Conservation (phyloP, 2,797 vertebrate genomes). For the Gallinago nigripennis region DNA sequence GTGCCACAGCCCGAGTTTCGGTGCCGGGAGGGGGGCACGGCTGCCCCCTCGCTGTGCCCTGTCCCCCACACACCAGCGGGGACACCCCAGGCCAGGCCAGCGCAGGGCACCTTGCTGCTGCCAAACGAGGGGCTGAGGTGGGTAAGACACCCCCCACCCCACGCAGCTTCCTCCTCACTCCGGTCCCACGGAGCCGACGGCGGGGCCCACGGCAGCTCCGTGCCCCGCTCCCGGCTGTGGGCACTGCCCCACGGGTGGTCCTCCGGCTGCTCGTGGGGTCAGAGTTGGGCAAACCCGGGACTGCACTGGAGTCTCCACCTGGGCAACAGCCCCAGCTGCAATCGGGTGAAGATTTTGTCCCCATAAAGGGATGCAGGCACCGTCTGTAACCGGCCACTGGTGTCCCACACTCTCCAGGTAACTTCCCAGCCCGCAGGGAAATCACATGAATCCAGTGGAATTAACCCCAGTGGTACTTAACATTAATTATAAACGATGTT, state of each 20-base stretch:
- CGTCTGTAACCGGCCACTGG: accelerated
- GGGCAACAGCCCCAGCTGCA: background rate
- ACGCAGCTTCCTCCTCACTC: accelerated
- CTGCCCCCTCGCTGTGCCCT: accelerated
- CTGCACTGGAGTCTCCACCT: accelerated
- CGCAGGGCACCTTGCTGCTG: background rate
- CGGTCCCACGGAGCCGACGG: accelerated
- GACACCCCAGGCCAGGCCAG: background rate
- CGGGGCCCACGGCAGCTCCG: accelerated
- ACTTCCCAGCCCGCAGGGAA: background rate
- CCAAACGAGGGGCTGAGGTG: background rate
- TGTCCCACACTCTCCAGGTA: background rate
- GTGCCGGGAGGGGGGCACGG: background rate
- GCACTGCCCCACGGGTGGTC: background rate
- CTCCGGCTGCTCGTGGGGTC: accelerated
- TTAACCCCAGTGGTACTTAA: background rate
- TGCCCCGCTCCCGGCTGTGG: accelerated
- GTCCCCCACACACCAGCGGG: accelerated
- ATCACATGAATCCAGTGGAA: background rate
- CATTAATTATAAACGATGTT: background rate
- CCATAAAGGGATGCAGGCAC: accelerated
- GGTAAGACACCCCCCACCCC: accelerated
- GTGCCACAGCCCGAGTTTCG: accelerated
- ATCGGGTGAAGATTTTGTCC: background rate
- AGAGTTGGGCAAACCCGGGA: accelerated